Evolutionary conservation across 2,113 vertebrate genomes (phyloP).

Genomic region (Tetraodon nigroviridis): DNA sequence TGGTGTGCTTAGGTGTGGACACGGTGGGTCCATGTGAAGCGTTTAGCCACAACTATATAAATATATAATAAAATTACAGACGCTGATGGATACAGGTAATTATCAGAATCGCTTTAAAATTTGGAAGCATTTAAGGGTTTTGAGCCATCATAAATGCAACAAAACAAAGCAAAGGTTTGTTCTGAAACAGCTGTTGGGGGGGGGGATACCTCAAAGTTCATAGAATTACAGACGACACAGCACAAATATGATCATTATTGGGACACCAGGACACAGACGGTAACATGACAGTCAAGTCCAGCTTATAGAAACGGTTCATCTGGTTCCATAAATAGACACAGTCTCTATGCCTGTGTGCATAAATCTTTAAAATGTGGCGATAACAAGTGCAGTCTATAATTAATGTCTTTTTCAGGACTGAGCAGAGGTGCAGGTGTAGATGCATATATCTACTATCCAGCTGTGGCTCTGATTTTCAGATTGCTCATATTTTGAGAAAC

Average conservation of each 20-base stretch:
- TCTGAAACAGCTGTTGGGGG: constrained; percentile 39
- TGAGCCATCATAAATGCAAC: not conserved
- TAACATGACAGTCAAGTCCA: too few relatives aligned
- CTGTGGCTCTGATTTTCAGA: constrained; percentile 19
- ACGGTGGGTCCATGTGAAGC: constrained; percentile 55
- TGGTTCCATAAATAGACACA: too few relatives aligned
- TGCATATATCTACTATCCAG: constrained; percentile 35
- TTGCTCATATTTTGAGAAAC: constrained; percentile 6
- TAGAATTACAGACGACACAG: too few relatives aligned
- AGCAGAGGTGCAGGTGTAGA: constrained; percentile 17
- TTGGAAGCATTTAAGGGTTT: not conserved
- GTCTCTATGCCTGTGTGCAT: too few relatives aligned
- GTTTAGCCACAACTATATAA: not conserved
- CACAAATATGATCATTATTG: too few relatives aligned
- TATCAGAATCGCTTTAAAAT: not conserved
- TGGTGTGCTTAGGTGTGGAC: constrained; percentile 57
- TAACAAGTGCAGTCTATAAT: too few relatives aligned
- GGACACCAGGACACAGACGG: too few relatives aligned
- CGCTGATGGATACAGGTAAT: not conserved
- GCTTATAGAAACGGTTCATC: too few relatives aligned
- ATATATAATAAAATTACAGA: too few relatives aligned
- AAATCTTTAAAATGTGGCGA: too few relatives aligned
- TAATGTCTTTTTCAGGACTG: not conserved
- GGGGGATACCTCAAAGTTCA: not conserved
- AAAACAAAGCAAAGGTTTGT: too few relatives aligned